Evolutionary conservation across 2,888 invertebrate genomes (phyloP).

Genomic region (Stenotaenia linearis): DNA sequence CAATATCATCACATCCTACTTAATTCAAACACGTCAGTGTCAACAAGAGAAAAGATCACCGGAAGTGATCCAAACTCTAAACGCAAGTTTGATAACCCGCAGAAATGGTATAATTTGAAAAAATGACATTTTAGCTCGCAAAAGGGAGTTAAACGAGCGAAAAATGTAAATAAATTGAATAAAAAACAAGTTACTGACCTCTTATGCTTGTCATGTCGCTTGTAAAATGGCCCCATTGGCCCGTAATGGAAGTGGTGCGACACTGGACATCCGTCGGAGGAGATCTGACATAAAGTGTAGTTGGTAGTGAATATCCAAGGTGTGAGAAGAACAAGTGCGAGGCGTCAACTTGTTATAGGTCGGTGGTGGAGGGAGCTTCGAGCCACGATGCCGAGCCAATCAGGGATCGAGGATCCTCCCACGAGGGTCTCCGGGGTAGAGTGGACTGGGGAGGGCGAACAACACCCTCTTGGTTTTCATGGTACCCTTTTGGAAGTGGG

Average conservation of each 20-base stretch:
- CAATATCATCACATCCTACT: slow-evolving; percentile 1
- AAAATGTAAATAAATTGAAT: neutral
- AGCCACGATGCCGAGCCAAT: neutral
- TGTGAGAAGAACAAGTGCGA: slow-evolving; percentile 19
- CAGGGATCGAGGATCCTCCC: neutral
- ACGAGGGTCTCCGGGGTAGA: neutral
- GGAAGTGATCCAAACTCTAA: neutral
- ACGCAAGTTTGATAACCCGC: too few relatives aligned
- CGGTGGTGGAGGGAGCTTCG: slow-evolving; percentile 6
- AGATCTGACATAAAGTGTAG: neutral
- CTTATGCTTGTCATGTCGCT: neutral
- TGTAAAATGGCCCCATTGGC: neutral
- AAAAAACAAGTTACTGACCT: neutral
- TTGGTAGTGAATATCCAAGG: slow-evolving; percentile 11
- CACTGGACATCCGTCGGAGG: neutral
- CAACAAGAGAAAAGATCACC: neutral
- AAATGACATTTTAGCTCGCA: too few relatives aligned
- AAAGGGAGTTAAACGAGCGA: too few relatives aligned
- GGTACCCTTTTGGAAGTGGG: too few relatives aligned
- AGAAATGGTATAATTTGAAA: neutral
- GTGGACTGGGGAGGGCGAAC: too few relatives aligned
- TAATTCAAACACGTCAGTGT: neutral
- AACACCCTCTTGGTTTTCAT: too few relatives aligned
- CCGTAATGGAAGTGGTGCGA: neutral
- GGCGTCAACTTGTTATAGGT: slow-evolving; percentile 12